Conservation (phyloP, 1,140 invertebrate genomes). For the Zophobas morio region DNA sequence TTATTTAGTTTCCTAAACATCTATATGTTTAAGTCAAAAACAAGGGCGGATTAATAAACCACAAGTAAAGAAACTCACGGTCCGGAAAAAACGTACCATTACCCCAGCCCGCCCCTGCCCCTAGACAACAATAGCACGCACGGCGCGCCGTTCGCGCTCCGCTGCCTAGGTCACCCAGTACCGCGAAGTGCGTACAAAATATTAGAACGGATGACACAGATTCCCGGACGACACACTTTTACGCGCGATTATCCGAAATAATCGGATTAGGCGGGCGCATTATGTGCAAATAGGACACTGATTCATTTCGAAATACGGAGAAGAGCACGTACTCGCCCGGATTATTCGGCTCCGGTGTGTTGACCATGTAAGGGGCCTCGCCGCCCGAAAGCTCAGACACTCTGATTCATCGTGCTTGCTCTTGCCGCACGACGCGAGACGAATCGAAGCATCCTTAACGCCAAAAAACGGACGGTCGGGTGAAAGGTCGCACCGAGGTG, state of each 20-base stretch:
- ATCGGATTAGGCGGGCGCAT: slow-evolving; percentile 26
- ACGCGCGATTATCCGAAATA: slow-evolving; percentile 27
- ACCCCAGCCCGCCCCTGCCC: too few relatives aligned
- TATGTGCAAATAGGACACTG: slow-evolving; percentile 30
- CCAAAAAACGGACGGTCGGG: too few relatives aligned
- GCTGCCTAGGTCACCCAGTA: slow-evolving; percentile 46
- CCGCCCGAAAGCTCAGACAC: neutral
- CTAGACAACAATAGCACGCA: too few relatives aligned
- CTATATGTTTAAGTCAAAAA: too few relatives aligned
- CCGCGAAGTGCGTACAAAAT: slow-evolving; percentile 31
- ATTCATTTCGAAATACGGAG: slow-evolving; percentile 24
- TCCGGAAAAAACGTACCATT: too few relatives aligned
- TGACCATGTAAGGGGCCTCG: slow-evolving; percentile 29
- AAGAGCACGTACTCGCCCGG: slow-evolving; percentile 13
- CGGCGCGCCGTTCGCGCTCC: slow-evolving; percentile 43
- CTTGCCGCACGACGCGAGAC: neutral
- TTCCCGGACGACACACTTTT: slow-evolving; percentile 39
- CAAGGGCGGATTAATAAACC: too few relatives aligned
- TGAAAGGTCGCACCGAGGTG: too few relatives aligned
- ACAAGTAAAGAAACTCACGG: too few relatives aligned
- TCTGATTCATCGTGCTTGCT: slow-evolving; percentile 24
- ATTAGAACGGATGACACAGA: slow-evolving; percentile 30
- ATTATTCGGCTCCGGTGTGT: slow-evolving; percentile 28
- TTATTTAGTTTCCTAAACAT: too few relatives aligned
- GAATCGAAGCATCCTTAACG: too few relatives aligned